A percentile compares a stretch with the other conserved stretches of the same genome.
phyloP scores from a whole-genome alignment of 2,113 vertebrate genomes.

The Smithornis capensis region DNA sequence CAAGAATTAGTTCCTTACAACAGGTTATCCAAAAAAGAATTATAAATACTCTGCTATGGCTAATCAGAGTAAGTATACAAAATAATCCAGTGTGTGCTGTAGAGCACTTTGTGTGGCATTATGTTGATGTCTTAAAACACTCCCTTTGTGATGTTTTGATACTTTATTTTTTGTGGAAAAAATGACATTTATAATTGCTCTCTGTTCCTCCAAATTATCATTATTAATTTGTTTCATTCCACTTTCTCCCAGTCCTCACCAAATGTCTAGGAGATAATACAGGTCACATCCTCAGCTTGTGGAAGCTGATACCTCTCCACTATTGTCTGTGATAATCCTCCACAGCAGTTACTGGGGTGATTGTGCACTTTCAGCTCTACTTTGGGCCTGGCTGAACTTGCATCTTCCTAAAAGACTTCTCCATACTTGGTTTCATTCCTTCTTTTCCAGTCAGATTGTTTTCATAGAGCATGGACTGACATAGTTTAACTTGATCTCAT shows the following conservation, averaged over 20 bases:
- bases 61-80: background rate
- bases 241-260: background rate
- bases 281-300: background rate
- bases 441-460: background rate
- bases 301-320: background rate
- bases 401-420: background rate
- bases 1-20: background rate
- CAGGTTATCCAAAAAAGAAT: background rate
- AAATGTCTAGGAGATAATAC: background rate
- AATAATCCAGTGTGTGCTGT: background rate
- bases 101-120: background rate
- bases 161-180: background rate
- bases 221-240: background rate
- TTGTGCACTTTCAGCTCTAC: background rate
- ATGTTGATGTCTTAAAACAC: background rate
- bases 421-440: background rate
- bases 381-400: background rate
- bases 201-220: background rate
- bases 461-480: background rate
- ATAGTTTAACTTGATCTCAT: background rate
- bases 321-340: background rate
- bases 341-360: rapidly evolving
- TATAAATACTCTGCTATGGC: background rate
- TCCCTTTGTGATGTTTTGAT: background rate
- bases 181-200: background rate